These are phyloP conservation scores for Leucophenga varia DNA, from an alignment of 1,140 invertebrate species.

Conservation along the genomic window DNA sequence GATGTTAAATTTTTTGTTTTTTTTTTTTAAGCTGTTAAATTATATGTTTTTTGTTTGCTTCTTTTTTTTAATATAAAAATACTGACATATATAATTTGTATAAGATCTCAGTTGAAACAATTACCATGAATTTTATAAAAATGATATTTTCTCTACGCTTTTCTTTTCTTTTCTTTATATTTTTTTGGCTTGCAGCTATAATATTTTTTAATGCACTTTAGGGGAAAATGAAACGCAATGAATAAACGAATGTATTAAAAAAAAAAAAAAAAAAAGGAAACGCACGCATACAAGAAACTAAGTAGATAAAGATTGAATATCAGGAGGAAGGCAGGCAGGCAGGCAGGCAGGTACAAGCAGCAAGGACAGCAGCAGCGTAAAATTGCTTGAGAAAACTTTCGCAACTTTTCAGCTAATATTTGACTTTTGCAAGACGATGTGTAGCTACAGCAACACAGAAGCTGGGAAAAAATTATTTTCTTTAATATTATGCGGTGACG, in stretches of 20 bases:
- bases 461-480: slow-evolving; percentile 20
- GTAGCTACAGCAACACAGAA: slow-evolving; percentile 27
- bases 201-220: slow-evolving; percentile 55
- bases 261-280: slow-evolving; percentile 18
- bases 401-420: slow-evolving; percentile 54
- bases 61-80: no score
- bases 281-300: slow-evolving; percentile 33
- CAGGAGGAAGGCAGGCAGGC: slow-evolving; percentile 38
- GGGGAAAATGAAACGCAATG: slow-evolving; percentile 44
- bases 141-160: slow-evolving; percentile 45
- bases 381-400: slow-evolving; percentile 54
- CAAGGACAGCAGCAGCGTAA: slow-evolving; percentile 24
- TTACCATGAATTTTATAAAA: slow-evolving; percentile 55
- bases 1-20: no score
- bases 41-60: no score
- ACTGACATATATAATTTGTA: slow-evolving; percentile 51
- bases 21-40: no score
- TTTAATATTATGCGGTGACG: slow-evolving; percentile 44
- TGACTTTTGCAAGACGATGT: slow-evolving; percentile 51
- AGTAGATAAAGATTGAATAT: slow-evolving; percentile 44
- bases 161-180: slow-evolving; percentile 29
- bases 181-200: slow-evolving; percentile 46
- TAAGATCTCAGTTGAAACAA: slow-evolving; percentile 55
- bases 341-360: slow-evolving; percentile 44
- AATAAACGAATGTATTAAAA: slow-evolving; percentile 2